These are phyloP conservation scores for Notospermus geniculatus DNA, from an alignment of 1,140 invertebrate genomes.

Conservation along the genomic window DNA sequence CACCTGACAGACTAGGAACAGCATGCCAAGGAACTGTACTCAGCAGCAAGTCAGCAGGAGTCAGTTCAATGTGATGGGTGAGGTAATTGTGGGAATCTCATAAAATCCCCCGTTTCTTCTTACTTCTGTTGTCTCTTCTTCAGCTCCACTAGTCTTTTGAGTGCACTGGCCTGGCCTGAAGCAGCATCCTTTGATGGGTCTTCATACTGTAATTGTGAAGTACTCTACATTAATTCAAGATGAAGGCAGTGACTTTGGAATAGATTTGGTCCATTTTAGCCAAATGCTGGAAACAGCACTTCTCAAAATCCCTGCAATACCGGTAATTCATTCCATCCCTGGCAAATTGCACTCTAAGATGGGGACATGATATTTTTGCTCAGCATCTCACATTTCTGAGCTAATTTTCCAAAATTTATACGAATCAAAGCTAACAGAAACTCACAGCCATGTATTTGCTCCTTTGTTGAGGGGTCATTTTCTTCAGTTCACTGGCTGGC, in stretches of 20 bases:
- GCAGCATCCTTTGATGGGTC: slow-evolving; percentile 42
- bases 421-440: background rate
- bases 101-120: background rate
- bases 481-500: slow-evolving; percentile 31
- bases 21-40: background rate
- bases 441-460: slow-evolving; percentile 46
- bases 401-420: too few species aligned
- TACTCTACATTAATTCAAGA: slow-evolving; percentile 1
- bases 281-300: background rate
- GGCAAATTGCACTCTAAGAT: too few species aligned
- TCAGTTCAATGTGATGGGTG: background rate
- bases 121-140: slow-evolving; percentile 29
- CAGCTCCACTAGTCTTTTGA: slow-evolving; percentile 37
- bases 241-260: background rate
- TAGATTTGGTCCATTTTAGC: background rate
- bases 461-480: slow-evolving; percentile 37
- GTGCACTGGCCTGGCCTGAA: slow-evolving; percentile 32
- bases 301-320: too few species aligned
- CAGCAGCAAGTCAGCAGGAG: background rate
- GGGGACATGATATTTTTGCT: too few species aligned
- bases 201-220: slow-evolving; percentile 35
- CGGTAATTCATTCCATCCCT: too few species aligned
- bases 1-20: background rate
- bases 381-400: too few species aligned
- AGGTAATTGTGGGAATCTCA: background rate